Conservation (phyloP, 2,888 invertebrate species). For the Lasioglossum lativentre region DNA sequence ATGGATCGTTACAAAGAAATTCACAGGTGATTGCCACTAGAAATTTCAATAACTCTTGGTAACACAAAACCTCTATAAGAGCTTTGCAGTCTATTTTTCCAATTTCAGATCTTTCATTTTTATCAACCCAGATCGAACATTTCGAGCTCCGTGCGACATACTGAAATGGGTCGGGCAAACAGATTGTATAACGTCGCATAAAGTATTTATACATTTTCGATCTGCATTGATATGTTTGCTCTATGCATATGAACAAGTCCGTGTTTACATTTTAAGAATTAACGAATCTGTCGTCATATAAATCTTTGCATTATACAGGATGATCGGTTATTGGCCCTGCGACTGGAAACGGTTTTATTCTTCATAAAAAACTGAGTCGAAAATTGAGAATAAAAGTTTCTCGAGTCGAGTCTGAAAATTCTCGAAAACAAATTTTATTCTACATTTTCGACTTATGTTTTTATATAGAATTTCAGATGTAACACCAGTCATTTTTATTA, state of each 20-base stretch:
- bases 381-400: not conserved
- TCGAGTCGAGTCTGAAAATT: too few species aligned
- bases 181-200: not conserved
- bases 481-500: too few species aligned
- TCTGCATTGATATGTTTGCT: not conserved
- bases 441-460: not conserved
- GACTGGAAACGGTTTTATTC: not conserved
- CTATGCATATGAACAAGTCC: not conserved
- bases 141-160: not conserved
- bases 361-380: not conserved
- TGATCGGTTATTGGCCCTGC: not conserved
- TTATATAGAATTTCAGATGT: too few species aligned
- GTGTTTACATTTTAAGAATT: not conserved
- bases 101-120: not conserved
- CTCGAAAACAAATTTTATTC: not conserved
- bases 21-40: not conserved
- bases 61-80: not conserved
- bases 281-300: not conserved
- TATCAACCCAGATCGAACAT: not conserved
- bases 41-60: not conserved
- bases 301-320: not conserved
- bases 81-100: not conserved
- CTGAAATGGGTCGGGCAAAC: not conserved
- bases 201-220: not conserved
- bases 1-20: too few species aligned